Evolutionary conservation across 1,140 invertebrate genomes (phyloP), one percentile per base, ranked within the genome.

Genomic region (Neodiprion pinetum): DNA sequence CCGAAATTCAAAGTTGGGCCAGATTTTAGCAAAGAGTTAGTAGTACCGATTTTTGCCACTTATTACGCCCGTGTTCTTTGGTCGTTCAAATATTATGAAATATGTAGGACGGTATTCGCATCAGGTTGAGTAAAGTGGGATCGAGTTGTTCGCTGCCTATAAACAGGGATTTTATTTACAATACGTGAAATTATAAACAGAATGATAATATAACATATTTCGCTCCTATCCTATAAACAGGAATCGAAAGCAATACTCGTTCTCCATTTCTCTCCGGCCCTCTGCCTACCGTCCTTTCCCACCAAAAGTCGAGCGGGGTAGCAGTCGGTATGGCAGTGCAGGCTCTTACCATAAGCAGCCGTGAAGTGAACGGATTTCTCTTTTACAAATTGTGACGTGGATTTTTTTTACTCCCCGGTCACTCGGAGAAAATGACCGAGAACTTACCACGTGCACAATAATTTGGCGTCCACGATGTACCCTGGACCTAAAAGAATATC

Each of bases 61-160:
- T 17, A 17, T 17, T 17, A 17, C 17, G 17, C 17, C 17, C 17
- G 17, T 17, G 17, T 17, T 17, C 17, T 17, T 17, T 17, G 17
- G 17, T 17, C 17, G 17, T 17, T 17, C 17, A 17, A 17, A 17
- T 17, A 17, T 17, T 28, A 28, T 28, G 4, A 28, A 1, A 28
- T 28, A 28, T 28, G 28, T 28, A 74, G 0, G 14, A 67, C 23
- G 73, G 49, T 9, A 21, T 61, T 74, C 50, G 14, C 50, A 69
- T 74, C 68, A 9, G 73, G 69, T 66, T 70, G 7, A 40, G 9
- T 69, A 11, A 10, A 67, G 47, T 23, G 73, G 67, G 69, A 74
- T 74, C 9, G 68, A 71, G 69, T 4, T n/a, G 73, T 74, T 74
- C 12, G 73, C 70, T 70, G 73, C 73, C 67, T 74, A 73, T 73